phyloP scores from a whole-genome alignment of 2,888 invertebrate genomes.

The Listrodromus nycthemerus region DNA sequence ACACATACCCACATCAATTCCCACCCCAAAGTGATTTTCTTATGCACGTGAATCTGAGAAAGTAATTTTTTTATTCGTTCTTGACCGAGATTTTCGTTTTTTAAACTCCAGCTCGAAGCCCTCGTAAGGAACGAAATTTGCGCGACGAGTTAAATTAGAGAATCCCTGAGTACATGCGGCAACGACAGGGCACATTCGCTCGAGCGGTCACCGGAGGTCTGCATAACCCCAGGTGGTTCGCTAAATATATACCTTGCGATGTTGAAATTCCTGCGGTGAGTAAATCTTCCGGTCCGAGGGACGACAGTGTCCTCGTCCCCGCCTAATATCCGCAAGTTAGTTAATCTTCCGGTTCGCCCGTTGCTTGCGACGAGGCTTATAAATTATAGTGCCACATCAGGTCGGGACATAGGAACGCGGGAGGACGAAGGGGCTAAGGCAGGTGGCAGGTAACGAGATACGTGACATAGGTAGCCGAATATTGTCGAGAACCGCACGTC shows the following conservation, averaged over 20 bases:
- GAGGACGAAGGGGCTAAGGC: not conserved
- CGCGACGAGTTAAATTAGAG: not conserved
- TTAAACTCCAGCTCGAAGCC: too few relatives aligned
- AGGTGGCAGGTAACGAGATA: conserved; percentile 26
- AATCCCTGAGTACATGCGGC: not conserved
- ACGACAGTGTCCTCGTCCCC: conserved; percentile 48
- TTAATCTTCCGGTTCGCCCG: conserved; percentile 68
- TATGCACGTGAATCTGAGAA: too few relatives aligned
- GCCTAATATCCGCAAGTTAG: conserved; percentile 71
- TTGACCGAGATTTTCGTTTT: too few relatives aligned
- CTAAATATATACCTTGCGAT: not conserved
- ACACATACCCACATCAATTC: too few relatives aligned
- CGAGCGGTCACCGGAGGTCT: not conserved
- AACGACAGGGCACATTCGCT: conserved; percentile 12
- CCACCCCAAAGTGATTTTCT: too few relatives aligned
- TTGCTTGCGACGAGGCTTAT: conserved; percentile 51
- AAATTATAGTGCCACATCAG: conserved; percentile 57
- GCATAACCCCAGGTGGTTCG: conserved; percentile 15
- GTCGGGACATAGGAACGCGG: not conserved
- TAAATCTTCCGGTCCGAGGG: conserved; percentile 63
- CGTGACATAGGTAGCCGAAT: conserved; percentile 25
- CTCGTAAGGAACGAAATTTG: not conserved
- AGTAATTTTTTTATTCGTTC: too few relatives aligned
- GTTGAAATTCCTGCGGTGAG: conserved; percentile 64
- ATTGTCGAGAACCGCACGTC: conserved; percentile 8